Base-by-base conservation (phyloP, 2,888 invertebrate species). In the Dexiosoma caninum region DNA sequence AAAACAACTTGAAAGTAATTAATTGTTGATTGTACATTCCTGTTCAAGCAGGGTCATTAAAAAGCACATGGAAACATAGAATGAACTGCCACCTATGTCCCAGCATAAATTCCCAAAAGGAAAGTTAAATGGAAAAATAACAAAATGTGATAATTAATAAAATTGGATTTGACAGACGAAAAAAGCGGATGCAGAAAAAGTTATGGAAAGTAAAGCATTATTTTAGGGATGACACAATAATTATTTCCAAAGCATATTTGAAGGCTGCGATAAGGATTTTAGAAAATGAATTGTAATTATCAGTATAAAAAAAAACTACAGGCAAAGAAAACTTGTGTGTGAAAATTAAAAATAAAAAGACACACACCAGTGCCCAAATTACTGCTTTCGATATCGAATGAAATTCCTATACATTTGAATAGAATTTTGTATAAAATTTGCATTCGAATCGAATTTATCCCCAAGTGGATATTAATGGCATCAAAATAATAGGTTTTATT, bases 1-100 rank as follows among this genome's bases (percentile, higher is more conserved):
- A 55, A 44, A 27, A 12, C 16, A 55, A 64, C 37, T 57, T 74
- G 21, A 46, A 37, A 1, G 46, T 46, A 74, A 74, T 55, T 64
- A 74, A 64, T 74, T 60, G 27, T n/a, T 55, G 64, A 55, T 44
- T 55, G 35, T 46, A 21, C 19, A 35, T 16, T 53, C 32, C 12
- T 27, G 0, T 19, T 14, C 5, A 30, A 70, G 35, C 14, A 44
- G 72, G 62, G 53, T 42, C 62, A 74, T 64, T 74, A 44, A 60
- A 42, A 40, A 51, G 9, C 32, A 12, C 6, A 32, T 42, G 40
- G 27, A 72, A 64, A 55, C 55, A 6, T 4, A 37, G 7, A 35
- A 4, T 6, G 32, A 44, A 62, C 8, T 46, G 21, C 1, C 19
- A 14, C 19, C 8, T 16, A 14, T 2, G 19, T 21, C 9, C 1